Base-by-base conservation (phyloP, 2,113 vertebrate species). In the Zapornia atra region DNA sequence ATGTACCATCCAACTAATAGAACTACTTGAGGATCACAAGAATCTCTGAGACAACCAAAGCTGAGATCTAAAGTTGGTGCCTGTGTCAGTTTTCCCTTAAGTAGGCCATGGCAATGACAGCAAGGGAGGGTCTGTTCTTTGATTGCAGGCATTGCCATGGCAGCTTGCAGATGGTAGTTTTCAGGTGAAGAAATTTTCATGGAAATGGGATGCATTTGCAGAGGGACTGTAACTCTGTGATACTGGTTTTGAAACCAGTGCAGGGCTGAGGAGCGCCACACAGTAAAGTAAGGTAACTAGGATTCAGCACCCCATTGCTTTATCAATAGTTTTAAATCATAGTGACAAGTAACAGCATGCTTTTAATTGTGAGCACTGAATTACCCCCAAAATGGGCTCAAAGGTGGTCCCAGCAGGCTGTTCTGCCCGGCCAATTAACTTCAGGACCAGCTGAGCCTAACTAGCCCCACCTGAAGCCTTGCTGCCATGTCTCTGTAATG, bases 401-500 rank as follows among this genome's bases (percentile, higher is more conserved):
- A 16, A 26, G 9, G 34, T 31, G 7, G 29, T 56, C 46, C 20
- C 66, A 72, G 48, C n/a, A 40, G 38, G 8, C 8, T 56, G 34
- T 48, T 77, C 16, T 38, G 38, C 29, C 33, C 36, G 53, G 42
- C 42, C 28, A 59, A 4, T 69, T 80, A 56, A 36, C 26, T 56
- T 60, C 42, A 65, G 57, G 19, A 34, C 12, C 40, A 86, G 80
- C 28, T 76, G 68, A 76, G 34, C 22, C 59, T 83, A 21, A 24
- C 72, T 12, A 86, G 12, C 19, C 21, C 10, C 44, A 53, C 48
- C 28, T 78, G 87, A 53, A 65, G 77, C 54, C n/a, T 68, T 21
- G 12, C 18, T 60, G 24, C 2, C 10, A 0, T 17, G 8, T 10
- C 33, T 64, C 1, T 21, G 1, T 5, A 48, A 17, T 9, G 18